Percentiles rank a stretch among this genome's conserved stretches.
Conservation (phyloP, 2,888 invertebrate species). For the Schizotus pectinicornis region DNA sequence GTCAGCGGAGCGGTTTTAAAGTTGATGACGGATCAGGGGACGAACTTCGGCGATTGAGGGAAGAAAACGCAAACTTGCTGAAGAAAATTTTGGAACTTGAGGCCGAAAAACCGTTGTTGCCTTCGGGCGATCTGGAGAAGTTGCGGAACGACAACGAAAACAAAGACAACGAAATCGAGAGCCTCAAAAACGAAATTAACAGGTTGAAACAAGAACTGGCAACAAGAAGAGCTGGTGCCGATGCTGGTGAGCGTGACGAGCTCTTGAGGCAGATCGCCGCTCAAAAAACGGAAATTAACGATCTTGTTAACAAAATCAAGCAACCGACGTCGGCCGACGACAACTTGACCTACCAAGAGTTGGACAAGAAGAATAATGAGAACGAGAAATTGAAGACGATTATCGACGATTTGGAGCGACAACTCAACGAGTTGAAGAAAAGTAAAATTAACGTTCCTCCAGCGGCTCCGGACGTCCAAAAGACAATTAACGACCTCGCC, state of each 20-base stretch:
- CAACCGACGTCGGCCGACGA: slow-evolving; percentile 20
- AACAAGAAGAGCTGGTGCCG: too few relatives aligned
- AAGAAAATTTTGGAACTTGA: slow-evolving; percentile 14
- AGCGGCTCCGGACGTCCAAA: slow-evolving; percentile 34
- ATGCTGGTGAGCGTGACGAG: slow-evolving; percentile 40
- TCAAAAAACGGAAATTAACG: slow-evolving; percentile 40
- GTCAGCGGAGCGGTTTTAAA: slow-evolving; percentile 2
- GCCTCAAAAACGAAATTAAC: slow-evolving; percentile 22
- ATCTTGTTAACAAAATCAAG: slow-evolving; percentile 42
- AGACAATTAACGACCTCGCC: slow-evolving; percentile 38
- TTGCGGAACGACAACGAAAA: neutral
- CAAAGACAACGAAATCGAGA: slow-evolving; percentile 13
- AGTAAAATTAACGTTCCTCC: slow-evolving; percentile 24
- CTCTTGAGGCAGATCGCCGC: slow-evolving; percentile 40
- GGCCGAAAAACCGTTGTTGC: neutral
- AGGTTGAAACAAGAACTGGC: slow-evolving; percentile 6
- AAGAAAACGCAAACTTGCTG: slow-evolving; percentile 27
- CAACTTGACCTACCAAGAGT: slow-evolving; percentile 1
- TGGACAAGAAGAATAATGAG: slow-evolving; percentile 33
- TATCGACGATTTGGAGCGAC: slow-evolving; percentile 46
- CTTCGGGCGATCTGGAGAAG: slow-evolving; percentile 3
- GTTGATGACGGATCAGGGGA: too few relatives aligned
- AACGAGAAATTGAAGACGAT: slow-evolving; percentile 43
- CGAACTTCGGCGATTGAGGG: neutral
- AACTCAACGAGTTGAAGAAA: slow-evolving; percentile 31